phyloP scores from a whole-genome alignment of 1,140 invertebrate species.

The Zaprionus kolodkinae region DNA sequence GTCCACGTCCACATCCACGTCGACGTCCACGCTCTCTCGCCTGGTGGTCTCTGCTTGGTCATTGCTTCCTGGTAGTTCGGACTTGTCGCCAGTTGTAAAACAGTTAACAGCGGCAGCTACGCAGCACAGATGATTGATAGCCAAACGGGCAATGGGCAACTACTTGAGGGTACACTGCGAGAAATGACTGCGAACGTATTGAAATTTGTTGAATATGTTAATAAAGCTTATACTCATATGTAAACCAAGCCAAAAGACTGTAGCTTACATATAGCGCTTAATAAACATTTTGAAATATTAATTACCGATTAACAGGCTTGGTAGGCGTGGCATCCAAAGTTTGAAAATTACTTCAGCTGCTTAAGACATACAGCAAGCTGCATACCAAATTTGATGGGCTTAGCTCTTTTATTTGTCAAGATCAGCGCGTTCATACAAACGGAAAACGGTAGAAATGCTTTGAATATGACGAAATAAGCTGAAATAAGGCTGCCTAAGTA shows the following conservation, averaged over 20 bases:
- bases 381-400: background rate
- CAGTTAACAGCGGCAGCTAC: slow-evolving; percentile 60
- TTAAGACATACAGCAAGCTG: accelerated
- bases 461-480: background rate
- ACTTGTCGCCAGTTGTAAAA: slow-evolving; percentile 71
- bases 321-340: background rate
- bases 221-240: too few relatives aligned
- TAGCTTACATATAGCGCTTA: background rate
- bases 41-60: slow-evolving; percentile 78
- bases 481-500: background rate
- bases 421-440: background rate
- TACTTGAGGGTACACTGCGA: background rate
- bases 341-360: background rate
- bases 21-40: slow-evolving; percentile 35
- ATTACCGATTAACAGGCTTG: background rate
- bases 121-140: slow-evolving; percentile 69
- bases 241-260: background rate
- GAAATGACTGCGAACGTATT: background rate
- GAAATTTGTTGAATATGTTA: too few relatives aligned
- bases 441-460: too few relatives aligned
- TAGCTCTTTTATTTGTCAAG: background rate
- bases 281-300: background rate
- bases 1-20: background rate
- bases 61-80: slow-evolving; percentile 77
- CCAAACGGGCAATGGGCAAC: slow-evolving; percentile 45